These are phyloP conservation scores for Aphis gossypii DNA, from an alignment of 1,140 invertebrate genomes.

Conservation along the genomic window DNA sequence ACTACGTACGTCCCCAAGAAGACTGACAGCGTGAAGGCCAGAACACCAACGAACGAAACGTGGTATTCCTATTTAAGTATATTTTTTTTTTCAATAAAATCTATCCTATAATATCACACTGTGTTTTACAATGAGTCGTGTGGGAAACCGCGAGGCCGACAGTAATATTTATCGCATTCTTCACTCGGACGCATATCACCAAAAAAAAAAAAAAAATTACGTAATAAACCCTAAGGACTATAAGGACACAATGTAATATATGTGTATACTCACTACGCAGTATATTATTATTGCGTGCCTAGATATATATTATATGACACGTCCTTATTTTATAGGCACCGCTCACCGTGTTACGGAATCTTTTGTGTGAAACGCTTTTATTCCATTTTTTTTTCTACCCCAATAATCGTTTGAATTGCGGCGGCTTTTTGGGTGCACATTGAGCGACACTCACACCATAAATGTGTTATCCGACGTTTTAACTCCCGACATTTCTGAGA, in stretches of 20 bases:
- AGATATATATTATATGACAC: neutral
- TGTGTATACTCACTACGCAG: neutral
- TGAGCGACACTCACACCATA: neutral
- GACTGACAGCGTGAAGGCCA: neutral
- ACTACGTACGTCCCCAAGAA: neutral
- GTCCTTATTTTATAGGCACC: neutral
- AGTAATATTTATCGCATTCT: neutral
- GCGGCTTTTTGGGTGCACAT: neutral
- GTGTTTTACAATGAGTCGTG: neutral
- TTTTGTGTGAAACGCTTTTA: neutral
- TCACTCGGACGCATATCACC: neutral
- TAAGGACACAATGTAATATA: neutral
- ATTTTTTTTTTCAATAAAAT: neutral
- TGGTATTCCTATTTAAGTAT: neutral
- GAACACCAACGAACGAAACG: neutral
- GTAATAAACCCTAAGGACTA: neutral
- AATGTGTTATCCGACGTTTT: neutral
- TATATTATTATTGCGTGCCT: neutral
- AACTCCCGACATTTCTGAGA: neutral
- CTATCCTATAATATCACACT: neutral
- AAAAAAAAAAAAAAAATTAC: neutral
- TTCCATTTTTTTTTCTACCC: neutral
- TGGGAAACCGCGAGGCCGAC: neutral
- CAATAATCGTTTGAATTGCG: neutral
- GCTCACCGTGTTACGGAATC: conserved; percentile 1